A percentile compares a stretch with the other conserved stretches of the same genome.
Conservation (phyloP, 1,140 invertebrate genomes). For the Rhyzopertha dominica region DNA sequence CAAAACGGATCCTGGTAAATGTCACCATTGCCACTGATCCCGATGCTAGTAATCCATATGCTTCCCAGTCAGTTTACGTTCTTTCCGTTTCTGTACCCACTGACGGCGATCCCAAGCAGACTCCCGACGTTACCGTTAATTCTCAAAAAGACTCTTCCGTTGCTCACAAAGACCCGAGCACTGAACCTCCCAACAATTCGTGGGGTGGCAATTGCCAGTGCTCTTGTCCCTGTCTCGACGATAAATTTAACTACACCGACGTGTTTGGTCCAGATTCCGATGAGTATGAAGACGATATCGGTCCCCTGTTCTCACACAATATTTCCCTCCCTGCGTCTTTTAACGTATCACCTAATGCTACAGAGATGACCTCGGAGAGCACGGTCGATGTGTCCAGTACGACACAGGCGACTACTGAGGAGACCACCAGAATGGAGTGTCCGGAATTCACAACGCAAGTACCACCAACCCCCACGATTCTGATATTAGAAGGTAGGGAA, state of each 20-base stretch:
- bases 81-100: slow-evolving; percentile 67
- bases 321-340: neutral
- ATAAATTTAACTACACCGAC: slow-evolving; percentile 6
- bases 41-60: slow-evolving; percentile 46
- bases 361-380: no score
- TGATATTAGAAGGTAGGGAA: slow-evolving; percentile 71
- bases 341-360: neutral
- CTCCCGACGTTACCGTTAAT: slow-evolving; percentile 49
- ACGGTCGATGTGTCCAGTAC: neutral
- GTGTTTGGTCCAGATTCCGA: neutral
- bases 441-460: slow-evolving; percentile 53
- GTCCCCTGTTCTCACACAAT: slow-evolving; percentile 1
- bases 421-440: slow-evolving; percentile 45
- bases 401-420: slow-evolving; percentile 30
- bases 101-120: slow-evolving; percentile 49
- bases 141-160: slow-evolving; percentile 46
- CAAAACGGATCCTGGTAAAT: slow-evolving; percentile 65
- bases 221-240: slow-evolving; percentile 56
- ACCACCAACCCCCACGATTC: slow-evolving; percentile 62
- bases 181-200: slow-evolving; percentile 25
- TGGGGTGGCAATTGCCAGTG: slow-evolving; percentile 67
- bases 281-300: neutral
- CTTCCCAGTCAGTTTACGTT: slow-evolving; percentile 62
- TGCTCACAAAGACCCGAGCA: slow-evolving; percentile 8
- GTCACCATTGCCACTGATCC: slow-evolving; percentile 66